These are phyloP conservation scores for Rousettus madagascariensis DNA, from an alignment of 2,797 vertebrate species.

Conservation along the genomic window DNA sequence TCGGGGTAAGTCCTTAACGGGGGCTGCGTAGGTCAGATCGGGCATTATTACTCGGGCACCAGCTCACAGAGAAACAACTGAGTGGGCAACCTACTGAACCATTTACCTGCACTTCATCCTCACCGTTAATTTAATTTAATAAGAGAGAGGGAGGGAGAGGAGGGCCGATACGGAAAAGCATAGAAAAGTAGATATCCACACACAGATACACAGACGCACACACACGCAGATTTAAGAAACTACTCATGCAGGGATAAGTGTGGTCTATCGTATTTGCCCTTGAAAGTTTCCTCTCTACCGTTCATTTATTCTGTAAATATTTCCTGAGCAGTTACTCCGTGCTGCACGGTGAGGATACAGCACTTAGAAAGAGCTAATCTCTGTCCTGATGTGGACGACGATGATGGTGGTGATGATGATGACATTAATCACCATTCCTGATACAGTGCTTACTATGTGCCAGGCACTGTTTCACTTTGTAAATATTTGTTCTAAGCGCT, in stretches of 20 bases:
- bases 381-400: accelerated
- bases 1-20: constrained; percentile 63
- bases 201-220: background rate
- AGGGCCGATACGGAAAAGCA: background rate
- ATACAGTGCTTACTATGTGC: background rate
- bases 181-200: background rate
- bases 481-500: background rate
- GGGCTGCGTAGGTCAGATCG: constrained; percentile 60
- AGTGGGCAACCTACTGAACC: constrained; percentile 71
- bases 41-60: constrained; percentile 77
- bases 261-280: background rate
- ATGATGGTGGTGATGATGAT: accelerated
- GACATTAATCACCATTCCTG: accelerated
- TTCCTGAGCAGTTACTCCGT: background rate
- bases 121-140: constrained; percentile 76
- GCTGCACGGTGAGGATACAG: background rate
- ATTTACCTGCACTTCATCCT: constrained; percentile 71
- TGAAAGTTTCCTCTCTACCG: background rate
- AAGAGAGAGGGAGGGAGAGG: background rate
- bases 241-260: background rate
- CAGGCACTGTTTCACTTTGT: background rate
- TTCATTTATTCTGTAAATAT: background rate
- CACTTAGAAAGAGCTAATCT: background rate
- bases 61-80: constrained; percentile 68
- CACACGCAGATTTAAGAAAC: background rate